These are phyloP conservation scores for Agrotis ipsilon DNA, from an alignment of 2,888 invertebrate species.

Conservation along the genomic window DNA sequence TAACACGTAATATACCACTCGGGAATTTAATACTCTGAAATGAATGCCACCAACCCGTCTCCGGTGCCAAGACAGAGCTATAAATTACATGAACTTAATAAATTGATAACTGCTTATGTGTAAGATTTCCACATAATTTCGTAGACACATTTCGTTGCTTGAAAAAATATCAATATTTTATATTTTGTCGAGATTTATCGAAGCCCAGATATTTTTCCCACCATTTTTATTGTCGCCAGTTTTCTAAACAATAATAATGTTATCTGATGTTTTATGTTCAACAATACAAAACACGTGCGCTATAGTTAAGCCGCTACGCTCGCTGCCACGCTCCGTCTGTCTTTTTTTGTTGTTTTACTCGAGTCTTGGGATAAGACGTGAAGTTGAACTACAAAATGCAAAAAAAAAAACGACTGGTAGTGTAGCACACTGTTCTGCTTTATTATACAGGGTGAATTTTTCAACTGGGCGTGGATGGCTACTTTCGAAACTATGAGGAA, in stretches of 20 bases:
- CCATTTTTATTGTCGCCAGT: constrained; percentile 7
- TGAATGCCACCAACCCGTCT: constrained; percentile 66
- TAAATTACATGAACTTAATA: constrained; percentile 74
- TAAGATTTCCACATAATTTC: constrained; percentile 52
- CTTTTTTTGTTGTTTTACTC: too few relatives aligned
- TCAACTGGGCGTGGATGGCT: too few relatives aligned
- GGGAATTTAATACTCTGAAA: constrained; percentile 76
- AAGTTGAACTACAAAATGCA: too few relatives aligned
- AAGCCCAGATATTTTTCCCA: constrained; percentile 13
- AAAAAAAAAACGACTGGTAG: too few relatives aligned
- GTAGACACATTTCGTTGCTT: constrained; percentile 33
- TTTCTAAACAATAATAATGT: constrained; percentile 9
- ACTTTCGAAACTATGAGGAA: too few relatives aligned
- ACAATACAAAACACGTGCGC: neutral
- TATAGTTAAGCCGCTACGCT: too few relatives aligned
- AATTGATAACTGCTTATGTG: constrained; percentile 64
- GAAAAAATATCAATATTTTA: constrained; percentile 29
- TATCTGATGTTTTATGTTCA: constrained; percentile 6
- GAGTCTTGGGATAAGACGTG: too few relatives aligned
- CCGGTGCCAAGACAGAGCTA: constrained; percentile 73
- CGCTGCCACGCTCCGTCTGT: too few relatives aligned
- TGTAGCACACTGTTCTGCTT: too few relatives aligned
- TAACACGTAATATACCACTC: constrained; percentile 46
- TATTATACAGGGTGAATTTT: too few relatives aligned
- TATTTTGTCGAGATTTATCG: constrained; percentile 1